A percentile compares a stretch with the other conserved stretches of the same genome.
Evolutionary conservation across 2,113 vertebrate species (phyloP).

Genomic region (Carlito syrichta): DNA sequence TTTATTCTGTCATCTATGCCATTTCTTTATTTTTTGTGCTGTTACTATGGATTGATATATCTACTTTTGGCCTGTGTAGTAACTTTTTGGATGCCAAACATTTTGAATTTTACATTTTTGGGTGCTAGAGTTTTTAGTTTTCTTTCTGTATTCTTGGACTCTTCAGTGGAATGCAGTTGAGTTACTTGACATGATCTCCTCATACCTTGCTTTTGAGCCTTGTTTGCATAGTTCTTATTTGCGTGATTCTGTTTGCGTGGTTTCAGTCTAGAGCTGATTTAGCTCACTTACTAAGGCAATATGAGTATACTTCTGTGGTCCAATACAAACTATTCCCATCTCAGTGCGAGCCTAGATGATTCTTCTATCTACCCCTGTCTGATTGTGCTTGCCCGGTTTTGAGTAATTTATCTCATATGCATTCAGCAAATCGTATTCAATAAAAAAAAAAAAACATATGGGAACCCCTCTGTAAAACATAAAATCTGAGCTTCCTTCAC

Average conservation of each 20-base stretch:
- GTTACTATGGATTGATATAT: not conserved
- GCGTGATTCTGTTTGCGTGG: not conserved
- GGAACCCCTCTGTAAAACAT: not conserved
- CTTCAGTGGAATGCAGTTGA: not conserved
- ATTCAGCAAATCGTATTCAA: not conserved
- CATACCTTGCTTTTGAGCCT: not conserved
- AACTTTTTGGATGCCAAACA: not conserved
- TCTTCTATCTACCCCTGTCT: not conserved
- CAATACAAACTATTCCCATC: not conserved
- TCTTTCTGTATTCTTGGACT: not conserved
- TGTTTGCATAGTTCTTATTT: not conserved
- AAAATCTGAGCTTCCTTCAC: not conserved
- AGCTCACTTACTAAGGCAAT: not conserved
- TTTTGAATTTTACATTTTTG: not conserved
- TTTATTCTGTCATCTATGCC: not conserved
- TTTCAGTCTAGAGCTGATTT: not conserved
- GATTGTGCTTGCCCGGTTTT: not conserved
- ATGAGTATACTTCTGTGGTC: no score
- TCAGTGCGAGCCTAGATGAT: not conserved
- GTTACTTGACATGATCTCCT: not conserved
- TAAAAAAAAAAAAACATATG: not conserved
- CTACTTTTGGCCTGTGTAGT: not conserved
- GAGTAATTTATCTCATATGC: not conserved
- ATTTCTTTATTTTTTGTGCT: not conserved
- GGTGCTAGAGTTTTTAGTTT: not conserved